Base-by-base conservation (phyloP, 1,140 invertebrate species). In the Zaprionus capensis region DNA sequence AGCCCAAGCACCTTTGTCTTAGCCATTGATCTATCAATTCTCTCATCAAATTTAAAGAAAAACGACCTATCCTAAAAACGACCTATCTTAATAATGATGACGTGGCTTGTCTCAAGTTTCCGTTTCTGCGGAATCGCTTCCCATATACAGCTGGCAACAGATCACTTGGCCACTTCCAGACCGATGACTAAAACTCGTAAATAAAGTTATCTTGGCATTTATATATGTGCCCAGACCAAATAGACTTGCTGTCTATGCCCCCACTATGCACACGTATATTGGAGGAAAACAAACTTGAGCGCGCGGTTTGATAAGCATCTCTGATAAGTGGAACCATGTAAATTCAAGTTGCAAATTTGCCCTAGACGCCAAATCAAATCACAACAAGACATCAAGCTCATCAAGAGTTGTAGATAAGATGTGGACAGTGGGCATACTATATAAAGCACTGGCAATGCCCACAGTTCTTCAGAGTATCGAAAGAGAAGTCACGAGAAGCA, bases 271-370 rank as follows among this genome's bases (percentile, higher is more conserved):
- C 49, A 36, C 22, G 31, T 57, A 36, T 20, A 44, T 46, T 53
- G 53, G 26, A 14, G 41, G 15, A 63, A 55, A 65, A 36, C 73
- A 76, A 66, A 70, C 51, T 24, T 41, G 38, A 41, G 14, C 38
- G 38, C n/a, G 34, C 14, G 26, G 38, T 12, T 36, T 74, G 73
- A 71, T 66, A 76, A 61, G 31, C 26, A 5, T n/a, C 62, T 38
- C 62, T 49, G 75, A 67, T 64, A 68, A 73, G 59, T 31, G 49
- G 22, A 59, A 20, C n/a, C 56, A 76, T 76, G 73, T 76, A 76
- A 76, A 76, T 76, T 51, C 53, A 36, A 53, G 26, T 71, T 55
- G 41, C 62, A 75, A 70, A 63, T 75, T 64, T 75, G 34, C 72
- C 64, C 61, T 62, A 46, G 46, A 55, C 34, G 69, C 61, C 28